Evolutionary conservation across 2,888 invertebrate species (phyloP).

Genomic region (Agriopis aurantiaria): DNA sequence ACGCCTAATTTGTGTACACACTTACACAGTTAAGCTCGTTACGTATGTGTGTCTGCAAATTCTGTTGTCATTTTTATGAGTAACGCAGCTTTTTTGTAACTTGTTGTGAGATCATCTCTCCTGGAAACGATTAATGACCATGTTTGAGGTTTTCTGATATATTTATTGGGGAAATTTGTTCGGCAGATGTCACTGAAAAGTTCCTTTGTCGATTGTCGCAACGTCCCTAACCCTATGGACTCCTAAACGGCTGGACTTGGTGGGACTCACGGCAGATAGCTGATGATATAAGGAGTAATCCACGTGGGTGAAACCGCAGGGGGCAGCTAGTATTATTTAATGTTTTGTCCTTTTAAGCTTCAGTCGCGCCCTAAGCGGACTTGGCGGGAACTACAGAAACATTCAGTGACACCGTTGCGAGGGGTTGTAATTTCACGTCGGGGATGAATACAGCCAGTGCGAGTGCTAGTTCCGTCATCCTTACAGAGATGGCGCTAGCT

Average conservation of each 20-base stretch:
- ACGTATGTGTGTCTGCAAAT: constrained; percentile 52
- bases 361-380: constrained; percentile 12
- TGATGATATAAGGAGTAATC: too few relatives aligned
- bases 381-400: constrained; percentile 8
- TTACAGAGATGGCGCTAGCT: constrained; percentile 57
- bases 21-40: constrained; percentile 58
- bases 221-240: too few relatives aligned
- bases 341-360: background rate
- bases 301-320: too few relatives aligned
- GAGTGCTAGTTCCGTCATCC: constrained; percentile 49
- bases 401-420: background rate
- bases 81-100: constrained; percentile 43
- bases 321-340: too few relatives aligned
- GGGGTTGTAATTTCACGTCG: constrained; percentile 6
- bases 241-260: too few relatives aligned
- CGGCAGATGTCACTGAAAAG: background rate
- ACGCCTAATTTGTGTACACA: constrained; percentile 56
- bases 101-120: constrained; percentile 30
- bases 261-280: too few relatives aligned
- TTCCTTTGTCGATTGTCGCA: too few relatives aligned
- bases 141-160: background rate
- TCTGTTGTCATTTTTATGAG: constrained; percentile 45
- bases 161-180: background rate
- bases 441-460: background rate
- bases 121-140: constrained; percentile 3